Evolutionary conservation across 2,113 vertebrate species (phyloP), one percentile per base, ranked within the genome.

Genomic region (Octodon degus): DNA sequence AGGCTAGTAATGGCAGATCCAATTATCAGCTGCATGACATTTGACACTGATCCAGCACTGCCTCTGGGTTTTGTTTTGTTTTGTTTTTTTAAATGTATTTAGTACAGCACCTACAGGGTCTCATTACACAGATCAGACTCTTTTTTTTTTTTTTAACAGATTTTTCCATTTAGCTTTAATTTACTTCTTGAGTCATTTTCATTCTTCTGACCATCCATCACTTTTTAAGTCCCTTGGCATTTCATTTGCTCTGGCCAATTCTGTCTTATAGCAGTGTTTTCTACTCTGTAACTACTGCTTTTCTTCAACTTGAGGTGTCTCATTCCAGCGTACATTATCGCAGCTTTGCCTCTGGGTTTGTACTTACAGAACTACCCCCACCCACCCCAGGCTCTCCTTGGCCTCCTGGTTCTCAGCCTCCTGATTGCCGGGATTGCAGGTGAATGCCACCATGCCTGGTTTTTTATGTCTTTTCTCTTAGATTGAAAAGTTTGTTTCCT

Each of bases 291-390:
- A 24, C 94, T 76, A 60, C 47, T 84, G 25, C 19, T 92, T 95
- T 89, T 79, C 89, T 84, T 88, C 47, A n/a, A 30, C 77, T 84
- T 10, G 4, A 53, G 85, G 40, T 89, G 40, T 86, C 90, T 77
- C 50, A 68, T 85, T 95, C 24, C 86, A 43, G 79, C 40, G 34
- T 10, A 70, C 43, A 47, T 19, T 65, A 53, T 30, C 32, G 27
- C 3, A 47, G 37, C 87, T 84, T 94, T 80, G 72, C 63, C 85
- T 83, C 47, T 82, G 74, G 89, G 80, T 92, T 92, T 88, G 47
- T 70, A 17, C 43, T 87, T 86, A 20, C 65, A 50, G 76, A 86
- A 95, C 1, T 47, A 3, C 40, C 40, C 24, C 25, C 37, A 47
- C 25, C 4, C 70, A 25, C 70, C 40, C 40, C 40, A 47, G 40